phyloP scores from a whole-genome alignment of 2,113 vertebrate genomes.

The Anser cygnoides region DNA sequence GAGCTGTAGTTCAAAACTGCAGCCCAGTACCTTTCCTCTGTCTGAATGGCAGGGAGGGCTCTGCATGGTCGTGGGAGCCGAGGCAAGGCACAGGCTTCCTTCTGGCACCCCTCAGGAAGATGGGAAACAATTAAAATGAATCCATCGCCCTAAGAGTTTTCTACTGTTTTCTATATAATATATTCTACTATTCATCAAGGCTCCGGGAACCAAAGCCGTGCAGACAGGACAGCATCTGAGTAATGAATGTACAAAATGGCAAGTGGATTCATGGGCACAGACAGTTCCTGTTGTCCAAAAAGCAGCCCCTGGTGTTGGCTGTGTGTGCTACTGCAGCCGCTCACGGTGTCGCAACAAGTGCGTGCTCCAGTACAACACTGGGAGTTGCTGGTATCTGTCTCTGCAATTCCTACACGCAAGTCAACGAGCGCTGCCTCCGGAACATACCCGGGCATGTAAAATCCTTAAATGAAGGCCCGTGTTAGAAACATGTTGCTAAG shows the following conservation, averaged over 20 bases:
- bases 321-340: rapidly evolving
- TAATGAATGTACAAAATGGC: not conserved
- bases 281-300: rapidly evolving
- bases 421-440: rapidly evolving
- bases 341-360: rapidly evolving
- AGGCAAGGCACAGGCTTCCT: rapidly evolving
- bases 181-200: not conserved
- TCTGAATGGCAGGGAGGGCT: not conserved
- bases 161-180: not conserved
- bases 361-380: not conserved
- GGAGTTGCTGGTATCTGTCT: not conserved
- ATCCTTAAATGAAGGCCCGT: rapidly evolving
- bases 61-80: not conserved
- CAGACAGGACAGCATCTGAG: rapidly evolving
- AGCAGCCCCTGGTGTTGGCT: not conserved
- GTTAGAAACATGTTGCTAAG: not conserved
- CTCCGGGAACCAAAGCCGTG: not conserved
- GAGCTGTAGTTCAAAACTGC: not conserved
- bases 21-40: not conserved
- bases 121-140: not conserved
- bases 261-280: rapidly evolving
- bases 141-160: not conserved
- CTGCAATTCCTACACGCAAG: not conserved
- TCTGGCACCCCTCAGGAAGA: not conserved
- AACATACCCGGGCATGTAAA: rapidly evolving